Percentiles rank a stretch among this genome's conserved stretches.
These are phyloP conservation scores for Acrossocheilus wenchowensis DNA, from an alignment of 2,797 vertebrate genomes.

Conservation along the genomic window DNA sequence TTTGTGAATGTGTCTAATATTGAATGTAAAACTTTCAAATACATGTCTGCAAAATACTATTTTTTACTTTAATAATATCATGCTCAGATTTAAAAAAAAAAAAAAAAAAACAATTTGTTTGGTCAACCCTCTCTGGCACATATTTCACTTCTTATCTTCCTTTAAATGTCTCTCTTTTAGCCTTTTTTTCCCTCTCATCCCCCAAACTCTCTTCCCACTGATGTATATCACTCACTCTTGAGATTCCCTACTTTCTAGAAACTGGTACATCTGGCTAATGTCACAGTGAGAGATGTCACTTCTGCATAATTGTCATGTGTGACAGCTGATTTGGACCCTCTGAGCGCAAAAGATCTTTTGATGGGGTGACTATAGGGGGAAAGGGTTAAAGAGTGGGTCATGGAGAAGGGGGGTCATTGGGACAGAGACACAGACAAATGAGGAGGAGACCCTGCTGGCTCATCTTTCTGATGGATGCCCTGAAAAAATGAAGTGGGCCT, in stretches of 20 bases:
- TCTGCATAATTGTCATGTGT: conserved; percentile 65
- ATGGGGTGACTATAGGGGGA: conserved; percentile 53
- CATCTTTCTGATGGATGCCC: conserved; percentile 32
- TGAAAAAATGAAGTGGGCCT: neutral
- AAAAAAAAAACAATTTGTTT: neutral
- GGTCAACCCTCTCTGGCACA: neutral
- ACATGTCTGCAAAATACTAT: neutral
- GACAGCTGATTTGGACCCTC: conserved; percentile 57
- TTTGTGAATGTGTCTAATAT: conserved; percentile 17
- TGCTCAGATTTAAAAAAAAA: no score
- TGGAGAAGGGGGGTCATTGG: conserved; percentile 18
- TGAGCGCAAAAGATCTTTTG: conserved; percentile 53
- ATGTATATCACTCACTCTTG: conserved; percentile 23
- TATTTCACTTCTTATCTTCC: neutral
- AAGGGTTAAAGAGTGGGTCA: conserved; percentile 52
- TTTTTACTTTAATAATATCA: neutral
- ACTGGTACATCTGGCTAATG: conserved; percentile 67
- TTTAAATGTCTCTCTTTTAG: neutral
- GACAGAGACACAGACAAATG: conserved; percentile 35
- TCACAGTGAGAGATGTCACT: conserved; percentile 66
- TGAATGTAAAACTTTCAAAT: conserved; percentile 5
- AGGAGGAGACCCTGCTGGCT: conserved; percentile 39
- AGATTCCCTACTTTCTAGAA: conserved; percentile 50
- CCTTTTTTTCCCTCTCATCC: neutral
- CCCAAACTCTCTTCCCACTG: no score